Base-by-base conservation (phyloP, 2,888 invertebrate species). In the Cheilosia impressa region DNA sequence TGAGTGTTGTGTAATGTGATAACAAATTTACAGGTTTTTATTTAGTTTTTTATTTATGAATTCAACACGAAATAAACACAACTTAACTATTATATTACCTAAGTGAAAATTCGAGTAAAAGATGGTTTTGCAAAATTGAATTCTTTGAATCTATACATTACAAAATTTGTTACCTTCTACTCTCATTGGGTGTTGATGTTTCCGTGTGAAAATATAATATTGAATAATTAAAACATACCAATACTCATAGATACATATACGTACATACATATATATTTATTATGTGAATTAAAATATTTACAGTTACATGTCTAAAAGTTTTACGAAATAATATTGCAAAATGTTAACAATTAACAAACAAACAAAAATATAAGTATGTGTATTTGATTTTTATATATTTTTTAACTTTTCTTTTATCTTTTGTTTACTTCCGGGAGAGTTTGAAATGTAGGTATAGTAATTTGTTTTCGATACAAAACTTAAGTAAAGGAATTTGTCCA, bases 291-390 rank as follows among this genome's bases (percentile, higher is more conserved):
- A 45, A 68, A 72, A 81, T 76, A 85, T 85, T 77, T 81, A 77
- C 76, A 85, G 66, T 85, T 76, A 85, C 62, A 81, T 75, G 38
- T 71, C 71, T 85, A 85, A 68, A 63, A 65, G 53, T 58, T 73
- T 83, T 84, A 87, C 55, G 72, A 87, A 87, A 87, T 78, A 84
- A 87, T 87, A 87, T 87, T 87, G 84, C 85, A 81, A 81, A 27
- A 55, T 77, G 60, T 71, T 81, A 81, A 85, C 85, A 77, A 81
- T 76, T 75, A 77, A 78, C 72, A 77, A 80, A 78, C 75, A 77
- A 43, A 60, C 10, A 41, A 62, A 62, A 68, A 38, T 24, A 69
- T 57, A 38, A 38, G 4, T 38, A 38, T 13, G 38, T 38, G 38
- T 38, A 38, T 13, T 38, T 38, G 13, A 38, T 38, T 38, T 38